Conservation (phyloP, 1,140 invertebrate species). For the Radopholus similis region DNA sequence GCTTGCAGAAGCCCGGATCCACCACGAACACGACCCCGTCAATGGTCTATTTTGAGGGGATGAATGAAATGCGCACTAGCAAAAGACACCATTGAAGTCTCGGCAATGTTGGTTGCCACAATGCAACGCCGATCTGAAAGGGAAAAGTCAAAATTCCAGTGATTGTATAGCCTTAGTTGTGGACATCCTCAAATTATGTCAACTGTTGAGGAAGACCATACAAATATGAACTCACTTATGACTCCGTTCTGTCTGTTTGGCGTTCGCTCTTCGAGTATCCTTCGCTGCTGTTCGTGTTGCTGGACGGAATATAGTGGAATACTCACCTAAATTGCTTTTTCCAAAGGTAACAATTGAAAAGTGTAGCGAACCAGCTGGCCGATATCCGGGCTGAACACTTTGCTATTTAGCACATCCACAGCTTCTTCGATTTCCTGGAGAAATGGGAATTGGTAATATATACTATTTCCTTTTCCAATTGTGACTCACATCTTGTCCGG, state of each 20-base stretch:
- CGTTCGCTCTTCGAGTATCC: too few relatives aligned
- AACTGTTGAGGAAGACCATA: too few relatives aligned
- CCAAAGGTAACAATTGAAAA: constrained; percentile 67
- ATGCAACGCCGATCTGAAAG: constrained; percentile 59
- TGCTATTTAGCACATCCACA: constrained; percentile 65
- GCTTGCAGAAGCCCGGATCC: constrained; percentile 98
- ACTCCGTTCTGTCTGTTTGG: too few relatives aligned
- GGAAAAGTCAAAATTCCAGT: not conserved
- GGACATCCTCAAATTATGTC: too few relatives aligned
- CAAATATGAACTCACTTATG: too few relatives aligned
- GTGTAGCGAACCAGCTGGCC: constrained; percentile 88
- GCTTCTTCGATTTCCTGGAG: constrained; percentile 73
- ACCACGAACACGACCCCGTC: constrained; percentile 99
- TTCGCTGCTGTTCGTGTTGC: too few relatives aligned
- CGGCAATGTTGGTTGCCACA: constrained; percentile 64
- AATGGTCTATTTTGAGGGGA: constrained; percentile 70
- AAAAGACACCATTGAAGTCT: not conserved
- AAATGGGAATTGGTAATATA: not conserved
- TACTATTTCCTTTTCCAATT: constrained; percentile 55
- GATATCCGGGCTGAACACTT: constrained; percentile 75
- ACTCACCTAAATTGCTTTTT: too few relatives aligned
- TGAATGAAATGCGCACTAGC: constrained; percentile 68
- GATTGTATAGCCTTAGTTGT: not conserved
- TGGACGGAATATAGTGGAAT: too few relatives aligned
- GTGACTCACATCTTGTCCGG: constrained; percentile 71